phyloP scores from a whole-genome alignment of 2,888 invertebrate species.

The Brachypterus glaber region DNA sequence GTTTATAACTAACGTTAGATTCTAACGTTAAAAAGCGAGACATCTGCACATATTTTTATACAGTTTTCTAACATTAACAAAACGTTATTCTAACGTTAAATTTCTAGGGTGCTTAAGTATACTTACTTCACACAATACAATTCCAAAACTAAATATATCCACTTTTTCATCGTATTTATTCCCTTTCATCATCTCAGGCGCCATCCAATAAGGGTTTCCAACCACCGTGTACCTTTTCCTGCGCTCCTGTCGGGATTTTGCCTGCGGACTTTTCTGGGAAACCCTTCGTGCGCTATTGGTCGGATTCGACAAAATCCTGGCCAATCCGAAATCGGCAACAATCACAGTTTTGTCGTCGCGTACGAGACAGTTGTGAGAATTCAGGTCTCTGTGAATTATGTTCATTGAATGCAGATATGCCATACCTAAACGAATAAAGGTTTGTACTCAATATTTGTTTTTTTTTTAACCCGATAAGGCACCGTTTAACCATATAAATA shows the following conservation, averaged over 20 bases:
- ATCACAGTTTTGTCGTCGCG: slow-evolving; percentile 72
- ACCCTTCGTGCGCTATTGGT: slow-evolving; percentile 35
- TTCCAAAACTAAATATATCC: slow-evolving; percentile 92
- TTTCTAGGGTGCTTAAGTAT: no score
- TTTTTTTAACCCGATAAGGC: no score
- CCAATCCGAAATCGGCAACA: slow-evolving; percentile 92
- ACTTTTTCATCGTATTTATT: slow-evolving; percentile 94
- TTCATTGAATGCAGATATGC: slow-evolving; percentile 90
- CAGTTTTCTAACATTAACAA: no score
- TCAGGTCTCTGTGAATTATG: slow-evolving; percentile 85
- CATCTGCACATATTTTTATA: no score
- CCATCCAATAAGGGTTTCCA: slow-evolving; percentile 98
- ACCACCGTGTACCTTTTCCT: slow-evolving; percentile 91
- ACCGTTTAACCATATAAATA: no score
- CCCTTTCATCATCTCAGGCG: slow-evolving; percentile 97
- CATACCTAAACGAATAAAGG: slow-evolving; percentile 53
- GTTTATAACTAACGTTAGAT: background rate
- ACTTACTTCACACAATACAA: slow-evolving; percentile 82
- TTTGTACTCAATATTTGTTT: no score
- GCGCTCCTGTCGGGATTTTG: slow-evolving; percentile 48
- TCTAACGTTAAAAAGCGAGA: no score
- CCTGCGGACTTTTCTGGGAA: slow-evolving; percentile 31
- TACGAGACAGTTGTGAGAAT: slow-evolving; percentile 91
- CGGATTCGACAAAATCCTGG: slow-evolving; percentile 61
- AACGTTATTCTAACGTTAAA: no score